phyloP scores from a whole-genome alignment of 2,113 vertebrate genomes.

The Piaya cayana region DNA sequence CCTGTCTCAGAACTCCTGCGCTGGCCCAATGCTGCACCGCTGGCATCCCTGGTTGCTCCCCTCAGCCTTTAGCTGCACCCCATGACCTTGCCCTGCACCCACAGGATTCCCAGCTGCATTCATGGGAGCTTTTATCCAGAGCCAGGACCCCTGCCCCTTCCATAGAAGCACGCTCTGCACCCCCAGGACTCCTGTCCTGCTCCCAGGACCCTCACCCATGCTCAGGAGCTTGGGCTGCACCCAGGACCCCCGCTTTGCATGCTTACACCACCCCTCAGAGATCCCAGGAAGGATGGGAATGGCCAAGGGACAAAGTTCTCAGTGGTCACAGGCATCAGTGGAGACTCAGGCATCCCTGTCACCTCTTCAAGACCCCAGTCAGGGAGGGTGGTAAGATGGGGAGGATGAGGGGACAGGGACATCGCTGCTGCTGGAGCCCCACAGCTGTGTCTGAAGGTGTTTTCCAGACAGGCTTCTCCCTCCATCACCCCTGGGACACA shows the following conservation, averaged over 20 bases:
- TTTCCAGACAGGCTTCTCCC: not conserved
- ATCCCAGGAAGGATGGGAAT: not conserved
- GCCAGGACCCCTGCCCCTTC: not conserved
- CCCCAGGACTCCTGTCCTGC: not conserved
- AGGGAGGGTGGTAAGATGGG: not conserved
- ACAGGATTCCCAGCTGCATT: not conserved
- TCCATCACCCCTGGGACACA: accelerated
- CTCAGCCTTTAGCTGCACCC: not conserved
- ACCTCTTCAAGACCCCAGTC: not conserved
- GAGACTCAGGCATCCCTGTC: not conserved
- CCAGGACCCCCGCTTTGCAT: too few species aligned
- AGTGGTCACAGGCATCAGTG: not conserved
- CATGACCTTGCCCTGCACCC: not conserved
- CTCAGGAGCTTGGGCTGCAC: not conserved
- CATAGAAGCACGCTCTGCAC: too few species aligned
- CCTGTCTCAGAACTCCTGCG: not conserved
- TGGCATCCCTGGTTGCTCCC: not conserved
- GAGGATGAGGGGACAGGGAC: too few species aligned
- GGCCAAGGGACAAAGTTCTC: not conserved
- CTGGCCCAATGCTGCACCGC: not conserved
- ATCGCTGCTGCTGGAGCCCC: not conserved
- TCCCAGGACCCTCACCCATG: not conserved
- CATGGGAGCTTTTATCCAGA: not conserved
- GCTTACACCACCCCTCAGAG: not conserved
- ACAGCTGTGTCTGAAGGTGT: not conserved